These are phyloP conservation scores for Diarsia rubi DNA, from an alignment of 2,888 invertebrate species.

Conservation along the genomic window DNA sequence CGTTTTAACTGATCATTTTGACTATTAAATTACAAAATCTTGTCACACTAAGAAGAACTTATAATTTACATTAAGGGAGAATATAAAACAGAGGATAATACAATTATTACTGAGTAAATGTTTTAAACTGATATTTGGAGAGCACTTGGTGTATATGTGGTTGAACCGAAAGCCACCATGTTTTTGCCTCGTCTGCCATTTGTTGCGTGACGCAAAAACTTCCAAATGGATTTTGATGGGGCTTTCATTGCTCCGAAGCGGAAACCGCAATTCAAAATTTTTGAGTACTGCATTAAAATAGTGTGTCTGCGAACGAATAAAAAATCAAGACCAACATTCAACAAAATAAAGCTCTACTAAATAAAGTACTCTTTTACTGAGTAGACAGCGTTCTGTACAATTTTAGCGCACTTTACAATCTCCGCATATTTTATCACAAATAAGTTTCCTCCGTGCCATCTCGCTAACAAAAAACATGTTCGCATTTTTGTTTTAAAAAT, in stretches of 20 bases:
- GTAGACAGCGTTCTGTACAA: conserved; percentile 25
- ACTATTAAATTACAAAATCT: too few relatives aligned
- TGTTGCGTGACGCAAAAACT: conserved; percentile 47
- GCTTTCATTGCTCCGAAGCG: conserved; percentile 33
- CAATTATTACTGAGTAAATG: conserved; percentile 19
- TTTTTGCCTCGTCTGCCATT: conserved; percentile 50
- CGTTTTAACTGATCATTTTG: not conserved
- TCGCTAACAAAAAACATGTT: conserved; percentile 33
- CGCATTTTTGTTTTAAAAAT: conserved; percentile 33
- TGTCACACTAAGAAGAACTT: not conserved
- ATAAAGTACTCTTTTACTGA: conserved; percentile 39
- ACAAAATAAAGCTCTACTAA: conserved; percentile 35
- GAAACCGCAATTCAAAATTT: conserved; percentile 39
- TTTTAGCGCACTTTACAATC: conserved; percentile 32
- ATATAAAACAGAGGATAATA: not conserved
- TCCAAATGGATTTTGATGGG: conserved; percentile 43
- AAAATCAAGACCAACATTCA: conserved; percentile 27
- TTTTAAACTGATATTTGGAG: conserved; percentile 20
- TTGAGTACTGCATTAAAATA: conserved; percentile 24
- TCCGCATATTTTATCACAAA: conserved; percentile 46
- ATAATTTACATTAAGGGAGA: not conserved
- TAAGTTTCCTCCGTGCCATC: conserved; percentile 28
- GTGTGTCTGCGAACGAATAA: conserved; percentile 27
- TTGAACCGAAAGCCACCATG: conserved; percentile 10
- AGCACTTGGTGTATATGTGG: conserved; percentile 38